Percentiles rank a stretch among this genome's conserved stretches.
These are phyloP conservation scores for Drosophila paucipuncta DNA, from an alignment of 2,888 invertebrate genomes.

Conservation along the genomic window DNA sequence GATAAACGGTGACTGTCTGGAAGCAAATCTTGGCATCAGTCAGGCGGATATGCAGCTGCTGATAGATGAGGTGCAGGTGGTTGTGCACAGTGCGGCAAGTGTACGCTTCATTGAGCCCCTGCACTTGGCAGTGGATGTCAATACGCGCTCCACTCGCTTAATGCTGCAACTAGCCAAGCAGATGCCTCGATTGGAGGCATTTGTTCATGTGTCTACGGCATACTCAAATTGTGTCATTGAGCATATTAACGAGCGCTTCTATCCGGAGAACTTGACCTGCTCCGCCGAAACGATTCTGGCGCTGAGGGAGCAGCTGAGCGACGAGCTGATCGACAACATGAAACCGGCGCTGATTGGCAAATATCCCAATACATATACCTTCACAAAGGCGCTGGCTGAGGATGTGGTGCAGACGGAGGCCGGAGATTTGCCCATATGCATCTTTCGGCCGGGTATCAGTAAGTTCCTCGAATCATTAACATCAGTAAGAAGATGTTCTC, in stretches of 20 bases:
- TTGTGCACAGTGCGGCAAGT: conserved; percentile 96
- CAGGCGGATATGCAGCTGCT: conserved; percentile 79
- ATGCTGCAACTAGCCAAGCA: conserved; percentile 88
- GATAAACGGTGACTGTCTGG: conserved; percentile 84
- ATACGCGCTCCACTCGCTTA: conserved; percentile 89
- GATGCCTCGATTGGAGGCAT: conserved; percentile 86
- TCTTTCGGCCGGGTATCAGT: conserved; percentile 90
- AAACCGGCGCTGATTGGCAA: conserved; percentile 70
- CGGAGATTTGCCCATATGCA: conserved; percentile 87
- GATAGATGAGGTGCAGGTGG: conserved; percentile 85
- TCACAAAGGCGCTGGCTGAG: conserved; percentile 90
- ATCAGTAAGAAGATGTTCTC: not conserved
- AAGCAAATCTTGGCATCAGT: conserved; percentile 84
- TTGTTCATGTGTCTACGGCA: conserved; percentile 89
- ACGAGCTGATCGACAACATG: conserved; percentile 82
- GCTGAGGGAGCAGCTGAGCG: conserved; percentile 79
- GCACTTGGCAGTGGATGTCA: conserved; percentile 89
- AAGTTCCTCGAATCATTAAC: conserved; percentile 51
- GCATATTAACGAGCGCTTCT: conserved; percentile 84
- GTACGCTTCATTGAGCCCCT: conserved; percentile 91
- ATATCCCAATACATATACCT: conserved; percentile 90
- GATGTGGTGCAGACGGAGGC: conserved; percentile 87
- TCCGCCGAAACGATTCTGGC: conserved; percentile 82
- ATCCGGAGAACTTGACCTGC: conserved; percentile 80
- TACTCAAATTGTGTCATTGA: conserved; percentile 88